Evolutionary conservation across 2,888 invertebrate genomes (phyloP).

Genomic region (Chromoteleia sp.): DNA sequence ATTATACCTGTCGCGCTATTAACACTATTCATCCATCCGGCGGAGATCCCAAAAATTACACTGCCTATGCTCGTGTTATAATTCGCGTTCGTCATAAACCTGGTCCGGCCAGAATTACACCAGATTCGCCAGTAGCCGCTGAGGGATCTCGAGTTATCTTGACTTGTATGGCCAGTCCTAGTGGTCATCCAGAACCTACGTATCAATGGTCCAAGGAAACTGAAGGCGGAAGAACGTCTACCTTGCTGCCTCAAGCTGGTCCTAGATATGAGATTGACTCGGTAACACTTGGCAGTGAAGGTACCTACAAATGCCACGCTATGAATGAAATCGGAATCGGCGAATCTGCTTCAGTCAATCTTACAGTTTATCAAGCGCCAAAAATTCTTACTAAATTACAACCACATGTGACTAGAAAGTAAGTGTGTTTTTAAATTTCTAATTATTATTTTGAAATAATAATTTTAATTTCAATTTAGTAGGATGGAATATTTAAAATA

Average conservation of each 20-base stretch:
- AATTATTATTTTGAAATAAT: too few species aligned
- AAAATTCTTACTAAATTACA: conserved; percentile 93
- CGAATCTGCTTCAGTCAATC: conserved; percentile 92
- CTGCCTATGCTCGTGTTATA: conserved; percentile 93
- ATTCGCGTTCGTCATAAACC: conserved; percentile 94
- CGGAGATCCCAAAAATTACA: conserved; percentile 89
- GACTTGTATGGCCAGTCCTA: conserved; percentile 94
- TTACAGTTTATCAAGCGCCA: conserved; percentile 95
- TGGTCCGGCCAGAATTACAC: conserved; percentile 92
- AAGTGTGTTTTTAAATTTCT: conserved; percentile 79
- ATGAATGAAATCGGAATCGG: conserved; percentile 95
- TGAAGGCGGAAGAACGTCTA: conserved; percentile 89
- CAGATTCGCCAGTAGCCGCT: conserved; percentile 93
- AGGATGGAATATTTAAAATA: too few species aligned
- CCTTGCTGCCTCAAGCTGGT: conserved; percentile 91
- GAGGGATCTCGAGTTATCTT: conserved; percentile 93
- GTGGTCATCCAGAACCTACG: conserved; percentile 96
- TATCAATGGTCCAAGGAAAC: conserved; percentile 95
- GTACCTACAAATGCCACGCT: conserved; percentile 95
- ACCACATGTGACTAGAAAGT: conserved; percentile 90
- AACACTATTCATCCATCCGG: conserved; percentile 92
- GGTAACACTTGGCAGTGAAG: conserved; percentile 94
- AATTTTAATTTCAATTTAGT: too few species aligned
- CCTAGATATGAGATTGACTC: conserved; percentile 94
- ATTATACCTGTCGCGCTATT: conserved; percentile 94